Conservation (phyloP, 2,797 vertebrate genomes). For the Spinus pinus region DNA sequence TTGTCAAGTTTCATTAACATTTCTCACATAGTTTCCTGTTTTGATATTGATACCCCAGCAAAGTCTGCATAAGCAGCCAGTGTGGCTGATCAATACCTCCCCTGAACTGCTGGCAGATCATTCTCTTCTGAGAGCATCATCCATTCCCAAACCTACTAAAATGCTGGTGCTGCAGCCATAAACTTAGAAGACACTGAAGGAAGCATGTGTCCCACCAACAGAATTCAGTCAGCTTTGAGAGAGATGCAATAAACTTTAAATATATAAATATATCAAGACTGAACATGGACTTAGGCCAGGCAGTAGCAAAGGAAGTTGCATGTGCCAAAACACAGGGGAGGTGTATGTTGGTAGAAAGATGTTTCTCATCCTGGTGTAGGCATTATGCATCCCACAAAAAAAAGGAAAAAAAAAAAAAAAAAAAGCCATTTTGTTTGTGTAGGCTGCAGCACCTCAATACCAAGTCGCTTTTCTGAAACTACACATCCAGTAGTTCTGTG, state of each 20-base stretch:
- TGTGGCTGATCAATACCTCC: neutral
- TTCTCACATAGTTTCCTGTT: constrained; percentile 50
- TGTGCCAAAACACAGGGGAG: neutral
- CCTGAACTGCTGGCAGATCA: neutral
- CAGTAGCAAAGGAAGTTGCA: neutral
- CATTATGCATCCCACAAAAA: neutral
- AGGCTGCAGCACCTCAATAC: neutral
- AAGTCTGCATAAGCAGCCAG: neutral
- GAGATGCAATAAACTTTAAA: neutral
- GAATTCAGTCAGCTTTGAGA: neutral
- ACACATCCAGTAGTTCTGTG: neutral
- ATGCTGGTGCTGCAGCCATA: neutral
- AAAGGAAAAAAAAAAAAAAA: neutral
- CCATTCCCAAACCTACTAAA: neutral
- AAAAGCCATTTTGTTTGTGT: neutral
- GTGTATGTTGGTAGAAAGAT: neutral
- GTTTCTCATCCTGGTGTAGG: neutral
- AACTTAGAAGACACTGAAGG: neutral
- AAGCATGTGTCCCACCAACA: neutral
- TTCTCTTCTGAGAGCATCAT: neutral
- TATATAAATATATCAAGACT: neutral
- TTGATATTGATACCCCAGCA: neutral
- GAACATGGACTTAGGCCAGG: neutral
- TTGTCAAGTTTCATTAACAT: constrained; percentile 63
- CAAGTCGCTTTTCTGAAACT: neutral